phyloP scores from a whole-genome alignment of 2,888 invertebrate genomes.

The Agrilus cyanescens region DNA sequence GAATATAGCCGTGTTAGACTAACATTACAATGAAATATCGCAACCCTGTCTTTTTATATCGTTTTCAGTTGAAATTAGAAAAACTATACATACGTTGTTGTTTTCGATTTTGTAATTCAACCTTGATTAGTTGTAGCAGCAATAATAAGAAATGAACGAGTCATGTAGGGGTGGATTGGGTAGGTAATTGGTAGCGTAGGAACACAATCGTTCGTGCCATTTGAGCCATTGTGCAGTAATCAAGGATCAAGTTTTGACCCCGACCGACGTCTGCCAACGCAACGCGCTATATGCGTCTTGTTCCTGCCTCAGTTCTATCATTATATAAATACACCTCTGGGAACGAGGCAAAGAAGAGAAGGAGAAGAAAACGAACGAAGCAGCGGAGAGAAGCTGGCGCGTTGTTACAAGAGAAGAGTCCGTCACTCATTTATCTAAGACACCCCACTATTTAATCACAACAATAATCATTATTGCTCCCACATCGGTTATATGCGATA shows the following conservation, averaged over 20 bases:
- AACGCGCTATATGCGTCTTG: constrained; percentile 5
- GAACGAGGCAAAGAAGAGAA: constrained; percentile 24
- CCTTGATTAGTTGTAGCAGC: too few relatives aligned
- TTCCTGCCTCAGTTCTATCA: constrained; percentile 32
- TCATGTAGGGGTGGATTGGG: constrained; percentile 11
- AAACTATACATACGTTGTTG: too few relatives aligned
- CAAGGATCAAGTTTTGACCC: constrained; percentile 35
- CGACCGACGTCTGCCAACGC: constrained; percentile 19
- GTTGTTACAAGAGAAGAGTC: constrained; percentile 6
- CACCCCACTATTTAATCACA: constrained; percentile 35
- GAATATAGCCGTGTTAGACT: too few relatives aligned
- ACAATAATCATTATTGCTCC: constrained; percentile 30
- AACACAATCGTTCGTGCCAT: constrained; percentile 10
- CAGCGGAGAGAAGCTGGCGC: too few relatives aligned
- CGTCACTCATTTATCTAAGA: constrained; percentile 37
- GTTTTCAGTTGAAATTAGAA: too few relatives aligned
- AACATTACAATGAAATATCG: too few relatives aligned
- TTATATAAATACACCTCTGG: constrained; percentile 37
- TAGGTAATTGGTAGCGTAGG: constrained; percentile 20
- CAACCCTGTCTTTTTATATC: too few relatives aligned
- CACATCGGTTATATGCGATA: constrained; percentile 9
- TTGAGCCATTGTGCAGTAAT: constrained; percentile 23
- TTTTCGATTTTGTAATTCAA: too few relatives aligned
- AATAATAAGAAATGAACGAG: too few relatives aligned
- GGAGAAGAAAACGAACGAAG: too few relatives aligned